Conservation (phyloP, 2,797 vertebrate genomes). For the Sandelia bainsii region DNA sequence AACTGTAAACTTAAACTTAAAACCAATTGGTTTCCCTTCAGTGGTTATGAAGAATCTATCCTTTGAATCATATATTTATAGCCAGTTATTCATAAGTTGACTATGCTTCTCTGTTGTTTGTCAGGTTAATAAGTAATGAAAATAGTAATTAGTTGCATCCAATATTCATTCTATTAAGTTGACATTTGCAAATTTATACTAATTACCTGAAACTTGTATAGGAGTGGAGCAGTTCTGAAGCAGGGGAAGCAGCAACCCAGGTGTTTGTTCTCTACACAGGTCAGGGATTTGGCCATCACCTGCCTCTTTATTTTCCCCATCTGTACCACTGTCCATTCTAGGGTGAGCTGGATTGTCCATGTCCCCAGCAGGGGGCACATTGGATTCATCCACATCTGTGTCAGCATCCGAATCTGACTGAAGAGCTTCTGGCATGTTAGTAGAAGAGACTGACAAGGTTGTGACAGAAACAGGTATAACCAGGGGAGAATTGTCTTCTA, state of each 20-base stretch:
- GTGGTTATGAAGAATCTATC: too few relatives aligned
- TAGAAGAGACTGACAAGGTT: not conserved
- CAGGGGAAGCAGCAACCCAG: slow-evolving; percentile 16
- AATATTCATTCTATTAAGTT: not conserved
- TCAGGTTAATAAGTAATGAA: not conserved
- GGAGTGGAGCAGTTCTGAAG: slow-evolving; percentile 77
- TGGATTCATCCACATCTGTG: slow-evolving; percentile 53
- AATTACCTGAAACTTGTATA: slow-evolving; percentile 66
- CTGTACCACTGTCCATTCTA: slow-evolving; percentile 56
- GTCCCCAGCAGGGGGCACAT: not conserved
- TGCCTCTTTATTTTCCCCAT: slow-evolving; percentile 60
- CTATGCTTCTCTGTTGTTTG: not conserved
- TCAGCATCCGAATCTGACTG: slow-evolving; percentile 43
- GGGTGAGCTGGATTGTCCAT: not conserved
- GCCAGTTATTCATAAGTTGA: not conserved
- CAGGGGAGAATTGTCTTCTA: slow-evolving; percentile 59
- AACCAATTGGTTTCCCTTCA: too few relatives aligned
- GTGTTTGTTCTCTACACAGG: slow-evolving; percentile 37
- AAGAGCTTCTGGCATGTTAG: not conserved
- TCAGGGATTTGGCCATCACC: slow-evolving; percentile 32
- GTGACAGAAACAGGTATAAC: slow-evolving; percentile 16
- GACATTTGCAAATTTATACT: not conserved
- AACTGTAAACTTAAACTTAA: not conserved
- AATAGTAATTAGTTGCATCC: not conserved
- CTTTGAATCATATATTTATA: not conserved